Percentiles rank a stretch among this genome's conserved stretches.
Conservation (phyloP, 2,888 invertebrate genomes). For the Lydus trimaculatus region DNA sequence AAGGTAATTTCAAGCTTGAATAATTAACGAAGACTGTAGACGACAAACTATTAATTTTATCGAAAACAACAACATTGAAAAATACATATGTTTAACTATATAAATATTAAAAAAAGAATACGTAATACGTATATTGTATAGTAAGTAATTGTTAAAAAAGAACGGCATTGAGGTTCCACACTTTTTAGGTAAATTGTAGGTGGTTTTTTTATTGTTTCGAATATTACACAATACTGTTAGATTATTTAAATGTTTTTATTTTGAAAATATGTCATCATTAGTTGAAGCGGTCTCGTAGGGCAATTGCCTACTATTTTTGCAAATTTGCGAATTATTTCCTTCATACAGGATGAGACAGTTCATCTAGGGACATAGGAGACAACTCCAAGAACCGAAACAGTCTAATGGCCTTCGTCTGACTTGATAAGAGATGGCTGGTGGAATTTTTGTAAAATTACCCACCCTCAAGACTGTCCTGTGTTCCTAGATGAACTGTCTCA, state of each 20-base stretch:
- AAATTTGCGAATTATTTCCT: background rate
- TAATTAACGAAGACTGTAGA: slow-evolving; percentile 1
- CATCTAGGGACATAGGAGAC: too few species aligned
- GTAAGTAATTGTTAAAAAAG: slow-evolving; percentile 12
- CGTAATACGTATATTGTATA: too few species aligned
- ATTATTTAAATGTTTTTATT: slow-evolving; percentile 10
- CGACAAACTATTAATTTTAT: background rate
- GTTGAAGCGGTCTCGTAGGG: background rate
- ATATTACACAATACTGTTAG: slow-evolving; percentile 15
- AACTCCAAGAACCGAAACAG: too few species aligned
- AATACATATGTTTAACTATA: background rate
- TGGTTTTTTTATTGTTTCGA: slow-evolving; percentile 24
- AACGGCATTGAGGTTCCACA: slow-evolving; percentile 14
- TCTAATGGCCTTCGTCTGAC: too few species aligned
- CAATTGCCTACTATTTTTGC: background rate
- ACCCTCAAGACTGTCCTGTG: too few species aligned
- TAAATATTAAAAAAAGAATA: background rate
- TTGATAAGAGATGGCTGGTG: too few species aligned
- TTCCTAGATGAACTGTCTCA: too few species aligned
- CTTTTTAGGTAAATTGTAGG: slow-evolving; percentile 27
- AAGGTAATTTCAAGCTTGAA: slow-evolving; percentile 9
- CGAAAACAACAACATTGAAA: background rate
- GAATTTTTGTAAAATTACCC: too few species aligned
- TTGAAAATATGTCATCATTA: background rate
- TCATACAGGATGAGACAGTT: too few species aligned